These are phyloP conservation scores for Colaptes auratus DNA, from an alignment of 2,113 vertebrate species.

Conservation along the genomic window DNA sequence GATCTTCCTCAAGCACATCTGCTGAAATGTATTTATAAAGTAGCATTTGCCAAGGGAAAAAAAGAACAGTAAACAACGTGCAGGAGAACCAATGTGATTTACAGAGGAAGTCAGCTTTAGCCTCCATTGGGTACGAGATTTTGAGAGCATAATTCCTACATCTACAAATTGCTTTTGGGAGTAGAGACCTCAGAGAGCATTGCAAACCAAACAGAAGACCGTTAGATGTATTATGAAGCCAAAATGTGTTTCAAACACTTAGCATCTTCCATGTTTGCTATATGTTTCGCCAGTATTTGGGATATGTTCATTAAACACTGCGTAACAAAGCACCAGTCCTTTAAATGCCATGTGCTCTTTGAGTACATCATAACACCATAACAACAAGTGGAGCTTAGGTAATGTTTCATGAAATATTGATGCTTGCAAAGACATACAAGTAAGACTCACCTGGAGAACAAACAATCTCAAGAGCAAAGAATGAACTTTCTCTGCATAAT, in stretches of 20 bases:
- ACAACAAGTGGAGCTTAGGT: background rate
- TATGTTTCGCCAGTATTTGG: background rate
- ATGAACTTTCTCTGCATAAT: background rate
- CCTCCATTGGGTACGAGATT: background rate
- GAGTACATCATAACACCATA: background rate
- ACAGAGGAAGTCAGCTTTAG: conserved; percentile 4
- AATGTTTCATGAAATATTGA: background rate
- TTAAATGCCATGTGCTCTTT: background rate
- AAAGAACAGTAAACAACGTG: conserved; percentile 8
- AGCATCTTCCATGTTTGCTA: background rate
- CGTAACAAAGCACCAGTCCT: background rate
- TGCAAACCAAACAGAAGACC: background rate
- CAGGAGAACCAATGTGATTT: conserved; percentile 20
- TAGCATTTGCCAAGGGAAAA: conserved; percentile 4
- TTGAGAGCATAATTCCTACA: background rate
- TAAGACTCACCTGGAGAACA: background rate
- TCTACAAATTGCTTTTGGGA: background rate
- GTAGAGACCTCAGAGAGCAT: background rate
- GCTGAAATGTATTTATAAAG: conserved; percentile 35
- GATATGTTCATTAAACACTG: background rate
- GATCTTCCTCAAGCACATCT: background rate
- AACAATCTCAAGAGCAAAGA: background rate
- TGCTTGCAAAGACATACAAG: background rate
- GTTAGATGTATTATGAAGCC: background rate
- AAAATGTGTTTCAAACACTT: background rate